phyloP scores from a whole-genome alignment of 1,140 invertebrate species.

The Cyclargus thomasi region DNA sequence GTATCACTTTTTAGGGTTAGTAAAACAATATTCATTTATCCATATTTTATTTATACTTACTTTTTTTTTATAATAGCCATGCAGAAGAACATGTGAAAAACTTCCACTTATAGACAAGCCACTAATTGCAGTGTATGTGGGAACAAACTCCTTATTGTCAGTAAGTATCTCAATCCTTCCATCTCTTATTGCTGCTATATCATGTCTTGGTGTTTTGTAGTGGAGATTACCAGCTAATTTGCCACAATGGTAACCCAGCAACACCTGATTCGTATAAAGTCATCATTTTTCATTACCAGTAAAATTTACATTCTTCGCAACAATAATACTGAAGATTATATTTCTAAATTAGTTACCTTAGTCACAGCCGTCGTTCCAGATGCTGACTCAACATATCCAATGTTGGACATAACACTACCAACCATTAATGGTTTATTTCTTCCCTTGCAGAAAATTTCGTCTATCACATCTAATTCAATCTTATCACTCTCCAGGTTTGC shows the following conservation, averaged over 20 bases:
- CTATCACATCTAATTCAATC: constrained; percentile 46
- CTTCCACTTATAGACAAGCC: constrained; percentile 34
- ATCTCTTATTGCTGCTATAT: constrained; percentile 32
- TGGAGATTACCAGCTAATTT: constrained; percentile 36
- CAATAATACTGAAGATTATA: background rate
- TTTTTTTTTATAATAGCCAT: constrained; percentile 37
- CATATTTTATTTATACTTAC: constrained; percentile 15
- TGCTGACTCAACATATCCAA: constrained; percentile 82
- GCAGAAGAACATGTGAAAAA: constrained; percentile 37
- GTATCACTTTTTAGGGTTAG: too few species aligned
- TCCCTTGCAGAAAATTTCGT: constrained; percentile 54
- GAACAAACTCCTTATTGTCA: constrained; percentile 24
- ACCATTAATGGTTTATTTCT: constrained; percentile 77
- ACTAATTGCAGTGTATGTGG: constrained; percentile 37
- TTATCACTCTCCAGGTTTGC: constrained; percentile 59
- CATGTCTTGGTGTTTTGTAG: constrained; percentile 30
- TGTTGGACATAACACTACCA: constrained; percentile 84
- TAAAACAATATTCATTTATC: too few species aligned
- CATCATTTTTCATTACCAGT: too few species aligned
- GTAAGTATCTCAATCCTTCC: constrained; percentile 34
- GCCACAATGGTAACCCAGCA: constrained; percentile 38
- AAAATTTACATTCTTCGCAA: too few species aligned
- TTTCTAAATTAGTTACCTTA: constrained; percentile 57
- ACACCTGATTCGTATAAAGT: constrained; percentile 26
- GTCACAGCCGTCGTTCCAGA: constrained; percentile 77